Percentiles rank a stretch among this genome's conserved stretches.
phyloP scores from a whole-genome alignment of 1,140 invertebrate genomes.

The Plodia interpunctella region DNA sequence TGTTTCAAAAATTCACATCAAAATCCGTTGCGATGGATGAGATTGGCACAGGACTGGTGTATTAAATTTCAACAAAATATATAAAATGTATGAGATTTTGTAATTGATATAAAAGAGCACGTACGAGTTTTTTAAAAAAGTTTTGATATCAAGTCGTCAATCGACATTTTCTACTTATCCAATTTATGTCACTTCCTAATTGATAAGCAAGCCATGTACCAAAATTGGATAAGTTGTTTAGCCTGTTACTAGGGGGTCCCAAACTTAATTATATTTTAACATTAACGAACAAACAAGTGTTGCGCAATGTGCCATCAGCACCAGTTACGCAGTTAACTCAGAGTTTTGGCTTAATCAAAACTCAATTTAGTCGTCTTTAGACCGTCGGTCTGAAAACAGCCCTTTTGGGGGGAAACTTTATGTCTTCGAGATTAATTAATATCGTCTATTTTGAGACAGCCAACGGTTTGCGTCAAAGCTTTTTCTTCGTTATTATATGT shows the following conservation, averaged over 20 bases:
- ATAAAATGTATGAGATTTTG: no score
- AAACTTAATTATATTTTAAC: conserved; percentile 25
- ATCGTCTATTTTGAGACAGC: conserved; percentile 23
- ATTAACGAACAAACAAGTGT: conserved; percentile 22
- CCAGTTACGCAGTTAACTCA: conserved; percentile 24
- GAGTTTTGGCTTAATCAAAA: conserved; percentile 39
- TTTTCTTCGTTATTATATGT: not conserved
- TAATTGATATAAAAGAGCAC: no score
- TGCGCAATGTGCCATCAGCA: conserved; percentile 24
- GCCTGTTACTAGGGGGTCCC: conserved; percentile 8
- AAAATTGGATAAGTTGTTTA: conserved; percentile 13
- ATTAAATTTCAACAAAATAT: no score
- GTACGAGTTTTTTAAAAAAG: no score
- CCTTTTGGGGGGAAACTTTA: conserved; percentile 34
- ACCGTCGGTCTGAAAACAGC: conserved; percentile 31
- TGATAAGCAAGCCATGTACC: conserved; percentile 7
- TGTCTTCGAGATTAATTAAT: conserved; percentile 43
- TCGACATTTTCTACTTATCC: not conserved
- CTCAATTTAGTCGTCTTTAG: conserved; percentile 36
- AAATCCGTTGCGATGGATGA: no score
- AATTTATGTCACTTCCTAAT: not conserved
- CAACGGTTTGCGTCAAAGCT: not conserved
- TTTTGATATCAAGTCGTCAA: no score
- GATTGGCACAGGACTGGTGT: no score
- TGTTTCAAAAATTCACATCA: no score